Base-by-base conservation (phyloP, 2,797 vertebrate species). In the Chiroxiphia lanceolata region DNA sequence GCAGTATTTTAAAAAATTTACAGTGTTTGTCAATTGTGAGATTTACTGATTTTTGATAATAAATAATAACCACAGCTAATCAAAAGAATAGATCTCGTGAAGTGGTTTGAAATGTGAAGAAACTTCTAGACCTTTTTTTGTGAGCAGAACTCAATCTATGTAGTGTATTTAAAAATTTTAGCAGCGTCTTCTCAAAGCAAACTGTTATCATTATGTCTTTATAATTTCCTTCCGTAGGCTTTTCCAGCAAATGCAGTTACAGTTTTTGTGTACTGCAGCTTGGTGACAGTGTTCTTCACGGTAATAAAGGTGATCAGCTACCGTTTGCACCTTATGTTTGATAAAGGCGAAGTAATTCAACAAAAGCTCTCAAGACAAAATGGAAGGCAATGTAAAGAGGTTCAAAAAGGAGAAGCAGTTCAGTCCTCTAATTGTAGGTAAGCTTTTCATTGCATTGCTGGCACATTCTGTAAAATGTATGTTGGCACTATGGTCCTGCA, bases 251-350 rank as follows among this genome's bases (percentile, higher is more conserved):
- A 98, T 90, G 97, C 98, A 75, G 95, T 99, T 97, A 99, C 98
- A 15, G 97, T 98, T 91, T 98, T 99, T 94, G 98, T 99, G 95
- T 99, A 99, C 98, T 99, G 99, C 97, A 98, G 97, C 94, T 98
- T 95, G 15, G 98, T 99, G 97, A 99, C 99, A 1, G 57, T 99
- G 78, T 98, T 99, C 97, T 99, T 99, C 97, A 97, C 99, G 68
- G 75, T 98, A 83, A 99, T 99, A 97, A 99, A 99, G 95, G 81
- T 99, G 90, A 96, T 99, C 96, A 99, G 99, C 98, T 99, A 99
- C 76, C 98, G 99, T 69, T 98, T 99, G 42, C 99, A 99, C 93
- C 95, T 99, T 91, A 99, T 99, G 99, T 99, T 99, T 48, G 99
- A 99, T 57, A 98, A 98, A 96, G 99, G 98, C 0, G 99, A 99